Evolutionary conservation across 2,797 vertebrate species (phyloP), one percentile per base, ranked within the genome.

Genomic region (Diplodus puntazzo): DNA sequence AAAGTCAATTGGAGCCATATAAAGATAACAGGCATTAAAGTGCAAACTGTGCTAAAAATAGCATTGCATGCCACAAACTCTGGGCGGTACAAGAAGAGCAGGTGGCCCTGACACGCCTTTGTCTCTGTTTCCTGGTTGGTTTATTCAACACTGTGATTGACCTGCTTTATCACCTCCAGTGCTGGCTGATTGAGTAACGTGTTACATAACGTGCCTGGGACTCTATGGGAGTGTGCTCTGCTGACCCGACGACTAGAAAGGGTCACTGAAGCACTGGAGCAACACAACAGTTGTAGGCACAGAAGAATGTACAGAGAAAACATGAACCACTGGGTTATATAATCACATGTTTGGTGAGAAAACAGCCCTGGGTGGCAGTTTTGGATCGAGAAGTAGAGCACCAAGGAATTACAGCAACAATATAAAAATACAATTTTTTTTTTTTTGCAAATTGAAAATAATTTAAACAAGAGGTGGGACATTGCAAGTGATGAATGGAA

Each of bases 121-220:
- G 34, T 45, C n/a, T 52, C 20, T 17, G n/a, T 34, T 72, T 83
- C 48, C 71, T 76, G 62, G 70, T 72, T 62, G 60, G 65, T 52
- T 57, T 43, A 21, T 69, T 63, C 14, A 18, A 30, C 3, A 73
- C 55, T 49, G n/a, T 16, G 65, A 67, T 70, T 89, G 88, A 90
- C 87, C 89, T 60, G 87, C 80, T 92, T 92, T 77, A 84, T 82
- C 83, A 84, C 73, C 82, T 74, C 79, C 69, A 68, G 50, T 62
- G 62, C 78, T 43, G 42, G n/a, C 85, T 76, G 75, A 71, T 90
- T 92, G 84, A 82, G 86, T 93, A 94, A 92, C 85, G 69, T 3
- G 71, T 95, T 93, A 88, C 83, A 69, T 93, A 93, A 95, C 79
- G 72, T 0, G 20, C 70, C 73, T 55, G 64, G 53, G 74, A 78